Conservation (phyloP, 2,888 invertebrate genomes). For the Hofmannophila pseudospretella region DNA sequence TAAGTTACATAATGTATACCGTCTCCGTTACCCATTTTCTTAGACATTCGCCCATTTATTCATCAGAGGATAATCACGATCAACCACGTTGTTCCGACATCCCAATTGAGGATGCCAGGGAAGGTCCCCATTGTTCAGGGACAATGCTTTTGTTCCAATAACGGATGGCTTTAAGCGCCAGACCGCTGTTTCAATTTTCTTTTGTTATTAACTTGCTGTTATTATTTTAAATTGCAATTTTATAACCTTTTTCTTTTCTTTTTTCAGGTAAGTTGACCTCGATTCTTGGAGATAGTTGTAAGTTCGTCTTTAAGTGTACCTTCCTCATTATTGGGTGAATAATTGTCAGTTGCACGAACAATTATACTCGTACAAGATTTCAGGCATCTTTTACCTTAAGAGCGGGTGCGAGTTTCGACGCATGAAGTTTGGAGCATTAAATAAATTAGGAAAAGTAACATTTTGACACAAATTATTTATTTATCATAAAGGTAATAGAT, state of each 20-base stretch:
- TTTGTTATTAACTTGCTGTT: constrained; percentile 2
- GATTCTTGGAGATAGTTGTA: constrained; percentile 3
- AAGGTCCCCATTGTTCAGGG: constrained; percentile 15
- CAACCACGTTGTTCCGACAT: constrained; percentile 2
- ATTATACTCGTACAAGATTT: no score
- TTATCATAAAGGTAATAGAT: no score
- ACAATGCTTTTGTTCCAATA: constrained; percentile 20
- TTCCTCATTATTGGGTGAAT: no score
- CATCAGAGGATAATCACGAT: constrained; percentile 1
- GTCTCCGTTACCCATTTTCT: not conserved
- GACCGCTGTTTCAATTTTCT: constrained; percentile 13
- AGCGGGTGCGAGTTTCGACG: no score
- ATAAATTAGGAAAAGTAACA: no score
- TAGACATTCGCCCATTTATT: not conserved
- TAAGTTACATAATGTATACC: no score
- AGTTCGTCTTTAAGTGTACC: no score
- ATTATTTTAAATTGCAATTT: constrained; percentile 13
- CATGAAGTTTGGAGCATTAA: no score
- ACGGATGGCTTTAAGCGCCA: constrained; percentile 14
- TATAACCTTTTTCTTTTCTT: constrained; percentile 26
- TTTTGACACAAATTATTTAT: no score
- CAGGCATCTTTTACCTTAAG: no score
- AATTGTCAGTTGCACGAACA: no score
- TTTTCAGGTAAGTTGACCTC: constrained; percentile 46
- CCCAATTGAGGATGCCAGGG: constrained; percentile 5